These are phyloP conservation scores for Geotrupes spiniger DNA, from an alignment of 2,888 invertebrate species.

Conservation along the genomic window DNA sequence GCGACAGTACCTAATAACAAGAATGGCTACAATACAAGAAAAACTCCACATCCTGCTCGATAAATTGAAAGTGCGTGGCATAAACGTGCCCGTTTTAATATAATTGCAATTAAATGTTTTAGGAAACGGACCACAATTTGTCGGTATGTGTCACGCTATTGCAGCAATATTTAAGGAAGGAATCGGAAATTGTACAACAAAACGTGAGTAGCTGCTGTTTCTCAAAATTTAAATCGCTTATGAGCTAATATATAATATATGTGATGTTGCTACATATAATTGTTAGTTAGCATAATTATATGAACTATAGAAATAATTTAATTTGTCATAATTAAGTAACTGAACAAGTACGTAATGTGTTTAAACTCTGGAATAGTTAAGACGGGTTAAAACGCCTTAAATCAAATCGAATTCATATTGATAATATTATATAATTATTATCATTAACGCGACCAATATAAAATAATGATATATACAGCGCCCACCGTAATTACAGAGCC, in stretches of 20 bases:
- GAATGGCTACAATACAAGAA: constrained; percentile 30
- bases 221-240: neutral
- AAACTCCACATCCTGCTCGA: constrained; percentile 32
- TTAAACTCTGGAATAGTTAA: no score
- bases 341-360: no score
- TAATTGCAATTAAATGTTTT: constrained; percentile 9
- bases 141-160: constrained; percentile 31
- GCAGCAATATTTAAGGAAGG: constrained; percentile 29
- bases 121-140: constrained; percentile 35
- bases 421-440: no score
- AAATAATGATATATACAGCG: no score
- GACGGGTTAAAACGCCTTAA: no score
- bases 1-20: constrained; percentile 25
- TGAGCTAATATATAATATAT: neutral
- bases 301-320: no score
- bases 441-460: no score
- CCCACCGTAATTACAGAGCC: no score
- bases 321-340: no score
- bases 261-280: neutral
- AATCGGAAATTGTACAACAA: constrained; percentile 16
- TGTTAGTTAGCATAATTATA: neutral
- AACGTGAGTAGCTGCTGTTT: constrained; percentile 14
- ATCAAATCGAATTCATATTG: no score
- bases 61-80: constrained; percentile 30
- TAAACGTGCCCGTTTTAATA: neutral